Evolutionary conservation across 1,140 invertebrate species (phyloP), one percentile per base, ranked within the genome.

Genomic region (Anoplophora glabripennis): DNA sequence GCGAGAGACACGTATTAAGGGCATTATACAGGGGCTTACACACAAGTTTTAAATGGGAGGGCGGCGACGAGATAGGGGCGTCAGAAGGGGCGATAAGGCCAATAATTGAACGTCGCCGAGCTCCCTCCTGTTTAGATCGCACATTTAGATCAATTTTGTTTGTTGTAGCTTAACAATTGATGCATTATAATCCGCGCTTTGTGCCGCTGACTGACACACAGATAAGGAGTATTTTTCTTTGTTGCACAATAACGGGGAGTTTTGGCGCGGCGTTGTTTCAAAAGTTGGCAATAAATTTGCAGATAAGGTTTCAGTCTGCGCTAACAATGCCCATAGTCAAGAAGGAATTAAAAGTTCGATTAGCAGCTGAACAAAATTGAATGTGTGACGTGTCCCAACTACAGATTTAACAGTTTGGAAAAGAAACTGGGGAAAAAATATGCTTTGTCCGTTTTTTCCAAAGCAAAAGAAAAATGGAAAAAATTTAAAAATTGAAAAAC

Each of bases 101-200:
- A 61, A 70, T 72, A 72, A 72, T 71, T 71, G 69, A 71, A 71
- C 68, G 69, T 68, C 51, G 60, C 65, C 57, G 57, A 65, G 66
- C 66, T 65, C 65, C 54, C 59, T 59, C 70, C 68, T 70, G 70
- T 73, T 73, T 71, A 70, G 71, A 72, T 72, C 69, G 65, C 66
- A 71, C 70, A 72, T 72, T 72, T 72, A 72, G 69, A 72, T 72
- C 70, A 72, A 72, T 73, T 73, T 68, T 71, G 70, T 73, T 73
- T 73, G 71, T 73, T 73, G 71, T 73, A 65, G 69, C 61, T 65
- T 64, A 69, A 73, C 71, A 73, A 73, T 73, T 67, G 71, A 60
- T 52, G 68, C 67, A 68, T 72, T 72, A 72, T 73, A 73, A 72
- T 73, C 67, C 63, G 35, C 59, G 57, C 60, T 64, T 68, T 66